Evolutionary conservation across 1,140 invertebrate species (phyloP).

Genomic region (Listronotus oregonensis): DNA sequence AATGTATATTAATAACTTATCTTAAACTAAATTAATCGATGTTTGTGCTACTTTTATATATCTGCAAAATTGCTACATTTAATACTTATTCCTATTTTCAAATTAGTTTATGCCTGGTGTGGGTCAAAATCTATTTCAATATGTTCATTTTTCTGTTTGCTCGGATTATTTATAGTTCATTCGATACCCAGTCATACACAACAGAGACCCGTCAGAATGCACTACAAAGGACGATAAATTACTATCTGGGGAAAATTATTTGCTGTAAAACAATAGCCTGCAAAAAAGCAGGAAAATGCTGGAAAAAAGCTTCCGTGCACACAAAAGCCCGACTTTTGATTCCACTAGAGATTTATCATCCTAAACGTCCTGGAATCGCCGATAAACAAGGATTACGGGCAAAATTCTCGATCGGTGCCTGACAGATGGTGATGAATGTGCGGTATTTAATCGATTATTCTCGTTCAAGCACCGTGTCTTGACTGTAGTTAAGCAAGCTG

Average conservation of each 20-base stretch:
- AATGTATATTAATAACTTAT: no score
- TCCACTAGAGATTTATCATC: constrained; percentile 32
- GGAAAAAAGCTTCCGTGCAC: constrained; percentile 14
- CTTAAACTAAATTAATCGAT: no score
- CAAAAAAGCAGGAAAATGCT: constrained; percentile 17
- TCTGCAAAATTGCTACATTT: no score
- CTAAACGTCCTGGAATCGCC: constrained; percentile 33
- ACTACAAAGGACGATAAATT: constrained; percentile 27
- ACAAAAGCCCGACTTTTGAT: constrained; percentile 27
- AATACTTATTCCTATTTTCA: no score
- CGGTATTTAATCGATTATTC: constrained; percentile 35
- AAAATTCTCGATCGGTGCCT: constrained; percentile 27
- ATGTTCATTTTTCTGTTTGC: no score
- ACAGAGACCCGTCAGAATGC: no score
- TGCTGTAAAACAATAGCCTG: constrained; percentile 25
- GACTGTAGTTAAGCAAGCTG: constrained; percentile 9
- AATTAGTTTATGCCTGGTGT: no score
- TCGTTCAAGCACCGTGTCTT: constrained; percentile 25
- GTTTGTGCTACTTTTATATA: no score
- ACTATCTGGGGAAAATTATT: constrained; percentile 20
- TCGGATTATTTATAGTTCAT: no score
- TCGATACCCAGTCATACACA: no score
- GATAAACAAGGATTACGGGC: constrained; percentile 36
- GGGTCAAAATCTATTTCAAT: no score
- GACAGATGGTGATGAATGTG: constrained; percentile 36